Evolutionary conservation across 2,888 invertebrate genomes (phyloP).

Genomic region (Alloplasta piceator): DNA sequence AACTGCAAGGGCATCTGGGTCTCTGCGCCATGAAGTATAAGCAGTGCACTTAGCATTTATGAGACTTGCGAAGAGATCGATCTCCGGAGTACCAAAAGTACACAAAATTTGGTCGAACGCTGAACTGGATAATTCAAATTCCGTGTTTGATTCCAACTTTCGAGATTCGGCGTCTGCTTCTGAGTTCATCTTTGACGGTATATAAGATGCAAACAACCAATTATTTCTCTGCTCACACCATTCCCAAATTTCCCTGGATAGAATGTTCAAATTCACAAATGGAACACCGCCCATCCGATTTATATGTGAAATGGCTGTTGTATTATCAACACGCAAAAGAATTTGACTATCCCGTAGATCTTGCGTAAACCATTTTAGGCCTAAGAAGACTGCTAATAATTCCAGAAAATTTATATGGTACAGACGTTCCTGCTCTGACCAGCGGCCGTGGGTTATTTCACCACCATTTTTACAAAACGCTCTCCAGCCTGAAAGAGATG

Average conservation of each 20-base stretch:
- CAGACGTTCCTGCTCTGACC: constrained; percentile 13
- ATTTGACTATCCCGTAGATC: constrained; percentile 42
- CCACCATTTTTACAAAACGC: constrained; percentile 4
- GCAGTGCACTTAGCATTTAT: constrained; percentile 26
- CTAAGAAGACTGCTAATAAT: constrained; percentile 23
- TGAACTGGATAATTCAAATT: constrained; percentile 20
- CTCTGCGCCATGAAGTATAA: constrained; percentile 35
- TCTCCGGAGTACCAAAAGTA: constrained; percentile 26
- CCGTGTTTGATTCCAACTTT: constrained; percentile 22
- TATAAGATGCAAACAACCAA: constrained; percentile 39
- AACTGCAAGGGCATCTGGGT: constrained; percentile 39
- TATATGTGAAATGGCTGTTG: constrained; percentile 59
- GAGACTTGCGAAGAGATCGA: constrained; percentile 46
- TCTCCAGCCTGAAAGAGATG: constrained; percentile 44
- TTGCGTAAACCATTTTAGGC: constrained; percentile 55
- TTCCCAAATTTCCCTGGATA: constrained; percentile 44
- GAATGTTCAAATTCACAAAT: constrained; percentile 28
- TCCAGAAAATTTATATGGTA: constrained; percentile 31
- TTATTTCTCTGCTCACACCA: constrained; percentile 48
- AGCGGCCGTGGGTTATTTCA: constrained; percentile 14
- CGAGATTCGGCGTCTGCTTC: constrained; percentile 33
- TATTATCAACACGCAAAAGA: constrained; percentile 61
- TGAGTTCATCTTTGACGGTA: constrained; percentile 21
- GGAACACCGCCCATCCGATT: constrained; percentile 57
- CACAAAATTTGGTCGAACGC: constrained; percentile 23